Evolutionary conservation across 1,140 invertebrate genomes (phyloP).

Genomic region (Calephelis nemesis): DNA sequence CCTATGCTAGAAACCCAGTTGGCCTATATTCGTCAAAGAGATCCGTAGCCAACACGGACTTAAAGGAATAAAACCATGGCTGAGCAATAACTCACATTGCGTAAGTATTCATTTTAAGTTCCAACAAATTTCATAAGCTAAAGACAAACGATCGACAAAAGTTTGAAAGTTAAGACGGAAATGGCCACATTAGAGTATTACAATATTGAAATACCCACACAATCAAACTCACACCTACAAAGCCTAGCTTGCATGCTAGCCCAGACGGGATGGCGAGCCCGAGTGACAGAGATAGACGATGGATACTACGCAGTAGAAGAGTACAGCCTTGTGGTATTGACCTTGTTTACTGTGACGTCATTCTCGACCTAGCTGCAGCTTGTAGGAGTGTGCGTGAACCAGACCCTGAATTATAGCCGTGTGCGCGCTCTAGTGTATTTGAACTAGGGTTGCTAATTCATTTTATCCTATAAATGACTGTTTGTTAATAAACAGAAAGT

Average conservation of each 20-base stretch:
- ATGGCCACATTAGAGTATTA: constrained; percentile 22
- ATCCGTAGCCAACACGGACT: no score
- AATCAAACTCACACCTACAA: constrained; percentile 33
- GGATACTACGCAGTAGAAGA: constrained; percentile 28
- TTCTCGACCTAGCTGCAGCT: constrained; percentile 72
- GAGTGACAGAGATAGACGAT: constrained; percentile 39
- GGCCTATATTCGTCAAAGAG: no score
- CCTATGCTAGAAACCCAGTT: no score
- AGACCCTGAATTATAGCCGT: constrained; percentile 66
- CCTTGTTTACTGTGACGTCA: constrained; percentile 71
- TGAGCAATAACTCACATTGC: no score
- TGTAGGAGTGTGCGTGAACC: constrained; percentile 66
- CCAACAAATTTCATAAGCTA: neutral
- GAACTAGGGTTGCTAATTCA: neutral
- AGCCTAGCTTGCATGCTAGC: constrained; percentile 47
- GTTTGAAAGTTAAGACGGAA: constrained; percentile 25
- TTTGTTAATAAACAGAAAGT: no score
- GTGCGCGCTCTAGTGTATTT: constrained; percentile 36
- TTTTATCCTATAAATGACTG: no score
- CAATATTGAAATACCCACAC: constrained; percentile 17
- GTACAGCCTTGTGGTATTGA: constrained; percentile 62
- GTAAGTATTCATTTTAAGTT: neutral
- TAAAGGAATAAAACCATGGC: no score
- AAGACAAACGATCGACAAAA: neutral
- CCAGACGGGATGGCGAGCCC: constrained; percentile 60